phyloP scores from a whole-genome alignment of 2,113 vertebrate species.

The Xyrauchen texanus region DNA sequence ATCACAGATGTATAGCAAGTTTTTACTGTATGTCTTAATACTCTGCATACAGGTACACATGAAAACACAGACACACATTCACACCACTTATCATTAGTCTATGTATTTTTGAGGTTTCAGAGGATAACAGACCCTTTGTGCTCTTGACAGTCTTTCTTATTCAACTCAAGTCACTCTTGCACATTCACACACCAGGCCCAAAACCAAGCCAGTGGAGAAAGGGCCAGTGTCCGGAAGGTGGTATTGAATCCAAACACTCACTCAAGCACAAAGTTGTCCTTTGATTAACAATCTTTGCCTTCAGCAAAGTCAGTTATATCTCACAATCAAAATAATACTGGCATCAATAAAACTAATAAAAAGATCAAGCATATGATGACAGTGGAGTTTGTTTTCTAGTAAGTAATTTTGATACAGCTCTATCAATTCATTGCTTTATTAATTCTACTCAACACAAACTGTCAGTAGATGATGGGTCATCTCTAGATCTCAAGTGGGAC shows the following conservation, averaged over 20 bases:
- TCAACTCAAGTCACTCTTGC: constrained; percentile 19
- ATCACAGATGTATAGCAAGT: neutral
- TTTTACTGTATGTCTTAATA: neutral
- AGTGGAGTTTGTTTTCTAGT: no score
- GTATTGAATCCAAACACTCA: constrained; percentile 8
- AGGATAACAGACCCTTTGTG: constrained; percentile 27
- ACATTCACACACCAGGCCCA: constrained; percentile 19
- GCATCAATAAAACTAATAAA: neutral
- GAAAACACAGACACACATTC: constrained; percentile 13
- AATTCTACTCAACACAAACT: neutral
- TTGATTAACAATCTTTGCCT: neutral
- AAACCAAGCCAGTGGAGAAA: constrained; percentile 32
- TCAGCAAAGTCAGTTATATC: neutral
- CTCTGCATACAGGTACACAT: neutral
- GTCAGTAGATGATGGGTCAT: neutral
- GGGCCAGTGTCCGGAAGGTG: constrained; percentile 49
- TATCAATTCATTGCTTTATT: neutral
- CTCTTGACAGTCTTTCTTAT: constrained; percentile 34
- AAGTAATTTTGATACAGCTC: neutral
- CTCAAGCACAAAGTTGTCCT: constrained; percentile 16
- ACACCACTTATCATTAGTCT: constrained; percentile 7
- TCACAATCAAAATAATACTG: neutral
- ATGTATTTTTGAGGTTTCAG: neutral
- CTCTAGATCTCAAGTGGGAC: constrained; percentile 28
- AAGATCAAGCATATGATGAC: no score